Evolutionary conservation across 2,888 invertebrate genomes (phyloP).

Genomic region (Parnassius apollo): DNA sequence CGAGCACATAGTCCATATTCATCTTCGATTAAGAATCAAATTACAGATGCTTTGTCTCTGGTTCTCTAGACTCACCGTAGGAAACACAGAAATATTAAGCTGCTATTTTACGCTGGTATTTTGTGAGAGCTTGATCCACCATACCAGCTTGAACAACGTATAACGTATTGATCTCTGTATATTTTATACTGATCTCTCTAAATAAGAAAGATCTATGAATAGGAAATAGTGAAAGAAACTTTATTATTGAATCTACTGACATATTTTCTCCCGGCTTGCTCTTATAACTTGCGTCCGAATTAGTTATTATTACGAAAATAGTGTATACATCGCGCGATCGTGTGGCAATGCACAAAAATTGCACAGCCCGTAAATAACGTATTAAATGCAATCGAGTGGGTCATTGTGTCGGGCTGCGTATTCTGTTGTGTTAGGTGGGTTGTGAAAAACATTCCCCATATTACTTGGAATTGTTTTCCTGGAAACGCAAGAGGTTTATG

Average conservation of each 20-base stretch:
- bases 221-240: too few relatives aligned
- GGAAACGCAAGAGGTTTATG: not conserved
- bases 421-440: not conserved
- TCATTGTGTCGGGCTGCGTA: constrained; percentile 12
- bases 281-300: not conserved
- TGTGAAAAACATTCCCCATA: not conserved
- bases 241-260: not conserved
- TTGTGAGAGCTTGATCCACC: too few relatives aligned
- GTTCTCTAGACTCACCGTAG: too few relatives aligned
- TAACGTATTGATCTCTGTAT: too few relatives aligned
- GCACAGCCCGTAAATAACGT: constrained; percentile 9
- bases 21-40: too few relatives aligned
- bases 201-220: too few relatives aligned
- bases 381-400: constrained; percentile 5
- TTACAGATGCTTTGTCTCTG: too few relatives aligned
- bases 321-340: constrained; percentile 14
- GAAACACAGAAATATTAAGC: too few relatives aligned
- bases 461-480: not conserved
- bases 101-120: too few relatives aligned
- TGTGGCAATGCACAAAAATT: constrained; percentile 22
- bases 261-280: not conserved
- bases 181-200: too few relatives aligned
- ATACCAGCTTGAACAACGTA: too few relatives aligned
- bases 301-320: constrained; percentile 20
- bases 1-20: too few relatives aligned